phyloP scores from a whole-genome alignment of 2,113 vertebrate genomes.

The Melanostigma gelatinosum region DNA sequence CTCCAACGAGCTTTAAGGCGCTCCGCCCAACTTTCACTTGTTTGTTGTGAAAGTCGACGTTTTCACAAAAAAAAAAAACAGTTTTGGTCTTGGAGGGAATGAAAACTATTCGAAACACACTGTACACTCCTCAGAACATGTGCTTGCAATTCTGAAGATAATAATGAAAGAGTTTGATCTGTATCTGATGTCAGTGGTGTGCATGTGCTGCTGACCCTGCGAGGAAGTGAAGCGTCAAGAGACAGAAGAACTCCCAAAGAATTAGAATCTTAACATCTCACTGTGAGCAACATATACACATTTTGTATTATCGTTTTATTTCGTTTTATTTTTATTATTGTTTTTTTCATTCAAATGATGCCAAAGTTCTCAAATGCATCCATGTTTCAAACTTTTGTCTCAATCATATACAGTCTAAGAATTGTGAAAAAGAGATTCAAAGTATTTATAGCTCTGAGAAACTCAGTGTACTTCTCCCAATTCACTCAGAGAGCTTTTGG shows the following conservation, averaged over 20 bases:
- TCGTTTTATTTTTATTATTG: too few relatives aligned
- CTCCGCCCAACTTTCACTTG: neutral
- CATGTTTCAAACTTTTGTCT: neutral
- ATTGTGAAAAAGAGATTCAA: neutral
- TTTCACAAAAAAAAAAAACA: conserved; percentile 6
- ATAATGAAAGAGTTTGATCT: conserved; percentile 28
- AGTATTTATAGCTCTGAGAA: neutral
- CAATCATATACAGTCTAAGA: neutral
- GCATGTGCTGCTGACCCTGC: neutral
- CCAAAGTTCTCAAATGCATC: neutral
- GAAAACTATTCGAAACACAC: conserved; percentile 33
- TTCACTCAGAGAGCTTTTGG: neutral
- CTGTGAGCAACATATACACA: neutral
- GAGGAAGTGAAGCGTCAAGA: neutral
- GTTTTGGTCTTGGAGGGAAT: neutral
- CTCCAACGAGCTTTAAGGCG: neutral
- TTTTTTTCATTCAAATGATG: neutral
- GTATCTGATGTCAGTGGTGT: conserved; percentile 34
- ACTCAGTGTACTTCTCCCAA: neutral
- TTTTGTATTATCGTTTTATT: too few relatives aligned
- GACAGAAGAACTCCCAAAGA: neutral
- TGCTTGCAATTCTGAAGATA: conserved; percentile 2
- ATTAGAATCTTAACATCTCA: neutral
- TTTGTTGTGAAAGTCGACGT: neutral
- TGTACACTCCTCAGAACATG: neutral